Conservation (phyloP, 2,113 vertebrate species). For the Prionailurus bengalensis region DNA sequence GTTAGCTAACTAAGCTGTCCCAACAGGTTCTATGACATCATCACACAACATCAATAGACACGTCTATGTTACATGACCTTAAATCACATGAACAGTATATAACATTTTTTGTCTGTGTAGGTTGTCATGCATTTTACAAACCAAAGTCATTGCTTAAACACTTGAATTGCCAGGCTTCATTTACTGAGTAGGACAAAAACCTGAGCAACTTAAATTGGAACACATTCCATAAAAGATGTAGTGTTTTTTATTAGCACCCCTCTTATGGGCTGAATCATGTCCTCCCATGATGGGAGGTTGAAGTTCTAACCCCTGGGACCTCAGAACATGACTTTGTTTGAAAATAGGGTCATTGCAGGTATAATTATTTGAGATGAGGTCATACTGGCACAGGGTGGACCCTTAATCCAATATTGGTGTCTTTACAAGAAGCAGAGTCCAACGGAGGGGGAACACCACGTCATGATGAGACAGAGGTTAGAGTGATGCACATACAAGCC, state of each 20-base stretch:
- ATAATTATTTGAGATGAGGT: neutral
- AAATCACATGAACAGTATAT: neutral
- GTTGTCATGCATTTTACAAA: neutral
- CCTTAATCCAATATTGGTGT: neutral
- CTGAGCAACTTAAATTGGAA: constrained; percentile 23
- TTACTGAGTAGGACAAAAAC: neutral
- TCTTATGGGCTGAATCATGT: neutral
- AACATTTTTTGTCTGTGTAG: neutral
- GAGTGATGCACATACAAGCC: neutral
- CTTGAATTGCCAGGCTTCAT: neutral
- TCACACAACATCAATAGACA: neutral
- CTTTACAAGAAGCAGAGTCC: neutral
- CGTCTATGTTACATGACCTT: neutral
- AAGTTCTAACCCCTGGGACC: neutral
- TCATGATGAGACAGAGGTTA: neutral
- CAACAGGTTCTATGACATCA: neutral
- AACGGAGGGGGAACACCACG: neutral
- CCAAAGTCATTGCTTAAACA: neutral
- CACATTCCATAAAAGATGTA: neutral
- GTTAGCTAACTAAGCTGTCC: neutral
- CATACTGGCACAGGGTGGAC: neutral
- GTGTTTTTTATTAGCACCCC: neutral
- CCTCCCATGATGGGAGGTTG: neutral
- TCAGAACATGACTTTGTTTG: neutral
- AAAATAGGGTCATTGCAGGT: neutral